A percentile compares a stretch with the other conserved stretches of the same genome.
Conservation (phyloP, 2,113 vertebrate species). For the Charina bottae region DNA sequence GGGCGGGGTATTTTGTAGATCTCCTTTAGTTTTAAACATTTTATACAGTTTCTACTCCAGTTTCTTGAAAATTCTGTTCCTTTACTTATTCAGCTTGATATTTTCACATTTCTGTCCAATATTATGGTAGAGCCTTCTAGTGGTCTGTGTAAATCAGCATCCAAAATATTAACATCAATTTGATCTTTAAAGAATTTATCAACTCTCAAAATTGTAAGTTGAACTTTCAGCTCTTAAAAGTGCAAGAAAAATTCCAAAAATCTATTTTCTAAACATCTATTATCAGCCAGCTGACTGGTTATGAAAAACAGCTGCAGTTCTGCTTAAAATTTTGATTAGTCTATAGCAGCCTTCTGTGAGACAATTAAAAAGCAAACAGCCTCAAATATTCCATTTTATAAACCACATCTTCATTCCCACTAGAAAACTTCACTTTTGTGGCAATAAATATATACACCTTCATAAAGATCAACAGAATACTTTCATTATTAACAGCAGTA, state of each 20-base stretch:
- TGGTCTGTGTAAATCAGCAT: neutral
- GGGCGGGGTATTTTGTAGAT: no score
- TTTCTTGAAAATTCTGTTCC: neutral
- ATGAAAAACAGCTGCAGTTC: neutral
- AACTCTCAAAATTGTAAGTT: neutral
- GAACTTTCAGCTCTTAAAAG: neutral
- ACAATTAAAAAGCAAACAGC: neutral
- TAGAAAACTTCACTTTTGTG: neutral
- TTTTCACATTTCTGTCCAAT: neutral
- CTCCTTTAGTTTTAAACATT: no score
- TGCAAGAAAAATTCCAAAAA: neutral
- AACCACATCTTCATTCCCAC: neutral
- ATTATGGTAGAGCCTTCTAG: neutral
- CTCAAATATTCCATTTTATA: neutral
- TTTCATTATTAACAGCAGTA: neutral
- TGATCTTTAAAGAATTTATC: neutral
- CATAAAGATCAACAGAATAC: neutral
- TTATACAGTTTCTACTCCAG: neutral
- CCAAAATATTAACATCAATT: neutral
- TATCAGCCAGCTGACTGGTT: neutral
- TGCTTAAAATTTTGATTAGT: neutral
- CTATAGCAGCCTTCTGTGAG: neutral
- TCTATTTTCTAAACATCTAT: neutral
- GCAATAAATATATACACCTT: neutral
- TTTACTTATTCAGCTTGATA: neutral